A percentile compares a stretch with the other conserved stretches of the same genome.
These are phyloP conservation scores for Haliclystus octoradiatus DNA, from an alignment of 30 jellyfish, hydroid and myxozoan genomes.

Conservation along the genomic window DNA sequence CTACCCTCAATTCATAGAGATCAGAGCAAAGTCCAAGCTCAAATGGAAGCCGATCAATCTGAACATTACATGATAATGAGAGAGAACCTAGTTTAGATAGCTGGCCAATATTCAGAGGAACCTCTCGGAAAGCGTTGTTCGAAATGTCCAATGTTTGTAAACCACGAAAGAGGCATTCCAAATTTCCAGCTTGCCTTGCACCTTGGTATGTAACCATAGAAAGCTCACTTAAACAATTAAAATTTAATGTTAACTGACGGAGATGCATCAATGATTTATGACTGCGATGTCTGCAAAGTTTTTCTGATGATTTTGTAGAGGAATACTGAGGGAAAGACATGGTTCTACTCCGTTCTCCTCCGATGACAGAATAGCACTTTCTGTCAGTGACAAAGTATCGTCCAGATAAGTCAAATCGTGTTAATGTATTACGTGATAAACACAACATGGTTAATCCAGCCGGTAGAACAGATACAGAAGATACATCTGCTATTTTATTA, in stretches of 20 bases:
- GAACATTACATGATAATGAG: slow-evolving; percentile 22
- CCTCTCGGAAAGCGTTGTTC: slow-evolving; percentile 27
- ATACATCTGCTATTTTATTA: slow-evolving; percentile 12
- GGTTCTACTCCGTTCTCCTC: slow-evolving; percentile 1
- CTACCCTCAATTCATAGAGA: slow-evolving; percentile 50
- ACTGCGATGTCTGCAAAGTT: slow-evolving; percentile 60
- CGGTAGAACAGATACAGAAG: slow-evolving; percentile 23
- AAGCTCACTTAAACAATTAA: slow-evolving; percentile 31
- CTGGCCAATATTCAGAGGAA: slow-evolving; percentile 66
- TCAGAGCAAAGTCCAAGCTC: slow-evolving; percentile 72
- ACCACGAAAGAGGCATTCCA: slow-evolving; percentile 42
- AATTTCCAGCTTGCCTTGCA: slow-evolving; percentile 13
- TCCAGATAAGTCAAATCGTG: slow-evolving; percentile 24
- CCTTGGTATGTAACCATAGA: neutral
- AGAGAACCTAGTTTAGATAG: slow-evolving; percentile 32
- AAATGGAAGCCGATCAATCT: slow-evolving; percentile 48
- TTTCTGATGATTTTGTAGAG: too few relatives aligned
- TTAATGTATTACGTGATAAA: slow-evolving; percentile 42
- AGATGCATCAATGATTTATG: slow-evolving; percentile 42
- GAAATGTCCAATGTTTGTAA: slow-evolving; percentile 42
- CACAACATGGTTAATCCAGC: slow-evolving; percentile 33
- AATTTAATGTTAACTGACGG: slow-evolving; percentile 25
- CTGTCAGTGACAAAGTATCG: slow-evolving; percentile 16
- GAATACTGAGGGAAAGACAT: slow-evolving; percentile 7
- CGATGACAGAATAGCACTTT: slow-evolving; percentile 4